Evolutionary conservation across 1,140 invertebrate species (phyloP), one percentile per base, ranked within the genome.

Genomic region (Aphelenchoides besseyi): DNA sequence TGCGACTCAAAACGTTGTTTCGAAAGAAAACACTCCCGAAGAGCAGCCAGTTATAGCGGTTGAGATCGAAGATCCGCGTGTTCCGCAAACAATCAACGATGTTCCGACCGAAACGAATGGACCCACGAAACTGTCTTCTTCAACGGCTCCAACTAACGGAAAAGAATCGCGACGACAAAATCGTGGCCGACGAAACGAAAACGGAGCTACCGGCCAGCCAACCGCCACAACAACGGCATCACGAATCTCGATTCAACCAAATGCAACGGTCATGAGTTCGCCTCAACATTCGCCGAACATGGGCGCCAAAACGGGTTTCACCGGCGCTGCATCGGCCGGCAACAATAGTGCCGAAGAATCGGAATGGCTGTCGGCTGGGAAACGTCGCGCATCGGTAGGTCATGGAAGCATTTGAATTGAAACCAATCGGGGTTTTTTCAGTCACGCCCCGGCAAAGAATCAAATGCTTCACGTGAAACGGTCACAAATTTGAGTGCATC

Each of bases 291-390:
- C 5, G 5, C 55, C 55, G 55, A 59, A 59, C 18, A 23, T 59
- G 5, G 32, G 5, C 26, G 55, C 41, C 41, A 48, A 48, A 23
- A 16, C 41, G 12, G 12, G 12, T 12, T 48, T 23, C 41, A 48
- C 12, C 41, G 12, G 23, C 41, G 12, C 41, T 12, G 23, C 41
- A 23, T 16, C 12, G 12, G 41, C 55, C 5, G 18, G 5, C 55
- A 59, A 59, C 5, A 59, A 5, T 8, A 59, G 5, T 23, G 18
- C 55, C 18, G 63, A 70, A 26, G 76, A 76, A 48, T 52, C 36
- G 23, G 74, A 75, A 57, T 75, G 74, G 74, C 53, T 68, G 1
- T 35, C 23, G 29, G 73, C 68, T 18, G 69, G 68, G 37, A 75
- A 78, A 30, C 71, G 73, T 16, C 37, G 36, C 18, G 62, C 75